Base-by-base conservation (phyloP, 2,113 vertebrate species). In the Piaya cayana region DNA sequence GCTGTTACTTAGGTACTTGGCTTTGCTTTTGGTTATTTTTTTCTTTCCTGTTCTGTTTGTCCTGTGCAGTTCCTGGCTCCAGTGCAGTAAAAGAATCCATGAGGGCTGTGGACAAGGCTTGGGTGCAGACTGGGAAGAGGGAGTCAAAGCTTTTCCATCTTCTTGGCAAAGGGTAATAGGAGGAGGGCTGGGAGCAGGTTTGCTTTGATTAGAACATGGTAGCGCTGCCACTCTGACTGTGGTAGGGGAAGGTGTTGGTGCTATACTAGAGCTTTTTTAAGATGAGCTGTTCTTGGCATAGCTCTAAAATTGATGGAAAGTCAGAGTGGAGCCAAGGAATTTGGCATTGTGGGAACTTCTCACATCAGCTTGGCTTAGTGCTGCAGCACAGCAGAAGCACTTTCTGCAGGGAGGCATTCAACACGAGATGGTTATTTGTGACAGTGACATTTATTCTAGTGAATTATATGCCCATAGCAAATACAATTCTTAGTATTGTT, bases 271-370 rank as follows among this genome's bases (percentile, higher is more conserved):
- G 32, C n/a, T 64, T 79, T n/a, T 69, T 43, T 4, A 70, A 76
- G 67, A 70, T 70, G 84, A 80, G 78, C 85, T 91, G 68, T 87
- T 95, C 70, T 91, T 94, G 92, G 71, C 71, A 29, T 14, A n/a
- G 59, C 47, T 82, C 50, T 90, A 45, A 93, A 92, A 90, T 23
- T 56, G 87, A 78, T 96, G 95, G 82, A 78, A 93, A 78, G 82
- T 85, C 90, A 77, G 29, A 85, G 70, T 89, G 87, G 87, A 92
- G 71, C 79, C 64, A 59, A 80, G 76, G 88, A 56, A 81, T 95
- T 56, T 92, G 92, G 90, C 91, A 74, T 74, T 42, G 25, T 32
- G 65, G 87, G 59, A 88, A 36, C 80, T 91, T 93, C 82, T 92
- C 94, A 84, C 76, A 83, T 50, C 86, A 49, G 56, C 52, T 50